These are phyloP conservation scores for Delichon dasypus DNA, from an alignment of 2,797 vertebrate genomes.

Conservation along the genomic window DNA sequence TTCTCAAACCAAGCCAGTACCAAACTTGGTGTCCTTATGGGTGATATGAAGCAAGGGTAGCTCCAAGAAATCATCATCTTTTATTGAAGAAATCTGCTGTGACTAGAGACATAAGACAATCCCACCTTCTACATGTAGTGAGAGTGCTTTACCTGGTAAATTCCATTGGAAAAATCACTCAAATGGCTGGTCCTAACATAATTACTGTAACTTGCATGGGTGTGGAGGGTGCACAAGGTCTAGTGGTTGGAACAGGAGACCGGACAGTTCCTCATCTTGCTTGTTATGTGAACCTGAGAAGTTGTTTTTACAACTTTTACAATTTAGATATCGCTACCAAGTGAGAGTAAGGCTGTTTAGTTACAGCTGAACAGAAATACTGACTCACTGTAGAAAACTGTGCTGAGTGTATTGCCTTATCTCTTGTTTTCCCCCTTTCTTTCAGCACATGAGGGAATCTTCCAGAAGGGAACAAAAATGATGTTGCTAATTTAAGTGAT, in stretches of 20 bases:
- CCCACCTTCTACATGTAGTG: not conserved
- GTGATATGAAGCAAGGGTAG: not conserved
- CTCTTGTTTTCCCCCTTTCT: not conserved
- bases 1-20: not conserved
- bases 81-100: not conserved
- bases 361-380: not conserved
- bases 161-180: not conserved
- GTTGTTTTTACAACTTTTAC: not conserved
- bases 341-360: not conserved
- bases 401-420: not conserved
- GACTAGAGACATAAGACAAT: not conserved
- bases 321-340: not conserved
- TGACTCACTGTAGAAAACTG: not conserved
- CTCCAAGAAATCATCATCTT: not conserved
- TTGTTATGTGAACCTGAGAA: not conserved
- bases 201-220: not conserved
- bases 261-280: not conserved
- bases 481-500: not conserved
- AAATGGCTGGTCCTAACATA: not conserved
- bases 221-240: not conserved
- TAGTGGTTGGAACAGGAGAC: not conserved
- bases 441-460: not conserved
- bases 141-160: not conserved
- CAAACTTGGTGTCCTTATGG: not conserved
- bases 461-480: not conserved